Evolutionary conservation across 2,797 vertebrate genomes (phyloP).

Genomic region (Falco cherrug): DNA sequence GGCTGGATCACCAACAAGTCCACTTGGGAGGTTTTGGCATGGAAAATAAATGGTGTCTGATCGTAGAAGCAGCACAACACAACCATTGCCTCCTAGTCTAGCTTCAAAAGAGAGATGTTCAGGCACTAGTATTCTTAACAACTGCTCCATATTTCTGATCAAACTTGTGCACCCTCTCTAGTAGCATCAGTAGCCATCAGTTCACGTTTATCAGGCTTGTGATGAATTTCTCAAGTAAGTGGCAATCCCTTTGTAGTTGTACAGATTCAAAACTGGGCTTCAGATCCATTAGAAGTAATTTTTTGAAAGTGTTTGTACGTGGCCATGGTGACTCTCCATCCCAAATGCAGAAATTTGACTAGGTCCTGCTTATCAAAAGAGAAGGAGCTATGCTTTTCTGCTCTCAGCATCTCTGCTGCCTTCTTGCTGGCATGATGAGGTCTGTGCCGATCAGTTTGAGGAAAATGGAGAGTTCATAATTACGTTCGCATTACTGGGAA

Average conservation of each 20-base stretch:
- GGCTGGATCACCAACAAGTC: neutral
- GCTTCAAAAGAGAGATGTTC: neutral
- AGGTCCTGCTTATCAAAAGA: neutral
- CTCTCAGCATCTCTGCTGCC: neutral
- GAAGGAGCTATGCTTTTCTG: neutral
- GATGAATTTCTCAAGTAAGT: neutral
- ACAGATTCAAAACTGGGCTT: neutral
- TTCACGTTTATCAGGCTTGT: neutral
- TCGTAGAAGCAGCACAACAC: neutral
- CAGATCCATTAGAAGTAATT: neutral
- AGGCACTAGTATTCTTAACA: neutral
- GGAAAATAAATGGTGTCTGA: neutral
- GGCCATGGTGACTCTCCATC: neutral
- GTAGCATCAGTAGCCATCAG: neutral
- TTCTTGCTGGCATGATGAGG: neutral
- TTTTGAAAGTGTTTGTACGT: neutral
- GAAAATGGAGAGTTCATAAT: neutral
- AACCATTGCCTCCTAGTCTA: neutral
- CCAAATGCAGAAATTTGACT: neutral
- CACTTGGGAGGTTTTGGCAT: fast-evolving
- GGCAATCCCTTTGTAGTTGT: neutral
- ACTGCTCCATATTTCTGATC: neutral
- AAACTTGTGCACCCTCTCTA: neutral
- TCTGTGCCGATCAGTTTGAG: neutral
- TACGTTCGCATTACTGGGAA: neutral